These are phyloP conservation scores for Myxocyprinus asiaticus DNA, from an alignment of 2,113 vertebrate genomes.

Conservation along the genomic window DNA sequence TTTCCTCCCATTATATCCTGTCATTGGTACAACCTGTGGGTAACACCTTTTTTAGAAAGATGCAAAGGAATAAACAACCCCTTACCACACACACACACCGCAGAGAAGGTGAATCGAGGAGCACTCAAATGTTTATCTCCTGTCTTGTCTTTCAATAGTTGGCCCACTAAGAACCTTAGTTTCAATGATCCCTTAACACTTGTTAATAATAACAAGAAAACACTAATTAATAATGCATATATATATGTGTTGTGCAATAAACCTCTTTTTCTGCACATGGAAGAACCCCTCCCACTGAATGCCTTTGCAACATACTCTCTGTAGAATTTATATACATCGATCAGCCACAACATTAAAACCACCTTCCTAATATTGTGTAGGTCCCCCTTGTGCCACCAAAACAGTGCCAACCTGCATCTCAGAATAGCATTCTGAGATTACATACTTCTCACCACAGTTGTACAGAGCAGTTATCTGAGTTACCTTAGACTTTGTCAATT, in stretches of 20 bases:
- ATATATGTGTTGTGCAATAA: neutral
- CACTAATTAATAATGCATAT: neutral
- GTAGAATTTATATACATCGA: neutral
- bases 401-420: no score
- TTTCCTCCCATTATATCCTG: neutral
- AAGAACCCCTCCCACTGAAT: conserved; percentile 21
- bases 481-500: no score
- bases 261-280: conserved; percentile 12
- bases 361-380: no score
- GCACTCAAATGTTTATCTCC: conserved; percentile 23
- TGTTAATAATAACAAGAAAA: neutral
- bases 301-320: neutral
- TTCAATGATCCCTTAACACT: neutral
- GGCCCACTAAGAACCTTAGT: neutral
- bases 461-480: no score
- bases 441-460: no score
- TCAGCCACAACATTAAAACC: no score
- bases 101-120: conserved; percentile 29
- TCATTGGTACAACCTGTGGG: conserved; percentile 15
- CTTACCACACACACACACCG: conserved; percentile 29
- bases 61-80: conserved; percentile 30
- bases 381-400: no score
- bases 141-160: neutral
- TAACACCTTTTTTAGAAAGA: conserved; percentile 28
- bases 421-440: no score